A percentile compares a stretch with the other conserved stretches of the same genome.
phyloP scores from a whole-genome alignment of 1,140 invertebrate species.

The Nasonia giraulti region DNA sequence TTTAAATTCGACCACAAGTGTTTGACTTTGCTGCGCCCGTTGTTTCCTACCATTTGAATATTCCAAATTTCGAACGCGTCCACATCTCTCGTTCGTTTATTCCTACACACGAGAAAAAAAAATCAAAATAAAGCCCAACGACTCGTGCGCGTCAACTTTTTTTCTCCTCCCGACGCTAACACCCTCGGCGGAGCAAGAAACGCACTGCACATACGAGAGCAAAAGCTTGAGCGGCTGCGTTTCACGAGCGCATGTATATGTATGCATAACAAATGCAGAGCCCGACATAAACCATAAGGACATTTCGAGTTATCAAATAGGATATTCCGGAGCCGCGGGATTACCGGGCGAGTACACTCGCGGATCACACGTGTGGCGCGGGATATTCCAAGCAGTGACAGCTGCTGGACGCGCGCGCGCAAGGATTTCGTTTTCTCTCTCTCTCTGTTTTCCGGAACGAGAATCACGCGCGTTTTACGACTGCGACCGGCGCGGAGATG shows the following conservation, averaged over 20 bases:
- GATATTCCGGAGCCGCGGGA: slow-evolving; percentile 46
- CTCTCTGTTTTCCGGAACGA: neutral
- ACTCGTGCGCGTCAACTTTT: neutral
- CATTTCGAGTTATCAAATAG: slow-evolving; percentile 51
- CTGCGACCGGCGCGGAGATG: slow-evolving; percentile 14
- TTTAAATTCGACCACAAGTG: neutral
- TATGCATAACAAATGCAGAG: slow-evolving; percentile 39
- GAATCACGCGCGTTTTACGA: slow-evolving; percentile 52
- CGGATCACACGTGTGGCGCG: slow-evolving; percentile 19
- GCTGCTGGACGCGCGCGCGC: neutral
- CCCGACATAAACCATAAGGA: slow-evolving; percentile 23
- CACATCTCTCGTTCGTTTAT: neutral
- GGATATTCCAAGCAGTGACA: slow-evolving; percentile 53
- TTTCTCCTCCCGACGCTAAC: neutral
- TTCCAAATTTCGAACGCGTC: no score
- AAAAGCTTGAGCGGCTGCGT: neutral
- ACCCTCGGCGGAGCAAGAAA: neutral
- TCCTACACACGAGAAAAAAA: neutral
- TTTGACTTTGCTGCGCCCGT: neutral
- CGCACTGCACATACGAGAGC: neutral
- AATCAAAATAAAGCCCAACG: neutral
- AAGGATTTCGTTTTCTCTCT: neutral
- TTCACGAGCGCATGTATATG: neutral
- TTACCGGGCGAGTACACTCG: slow-evolving; percentile 49
- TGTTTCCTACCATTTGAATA: neutral